Percentiles rank a stretch among this genome's conserved stretches.
Conservation (phyloP, 2,888 invertebrate species). For the Hypolimnas misippus region DNA sequence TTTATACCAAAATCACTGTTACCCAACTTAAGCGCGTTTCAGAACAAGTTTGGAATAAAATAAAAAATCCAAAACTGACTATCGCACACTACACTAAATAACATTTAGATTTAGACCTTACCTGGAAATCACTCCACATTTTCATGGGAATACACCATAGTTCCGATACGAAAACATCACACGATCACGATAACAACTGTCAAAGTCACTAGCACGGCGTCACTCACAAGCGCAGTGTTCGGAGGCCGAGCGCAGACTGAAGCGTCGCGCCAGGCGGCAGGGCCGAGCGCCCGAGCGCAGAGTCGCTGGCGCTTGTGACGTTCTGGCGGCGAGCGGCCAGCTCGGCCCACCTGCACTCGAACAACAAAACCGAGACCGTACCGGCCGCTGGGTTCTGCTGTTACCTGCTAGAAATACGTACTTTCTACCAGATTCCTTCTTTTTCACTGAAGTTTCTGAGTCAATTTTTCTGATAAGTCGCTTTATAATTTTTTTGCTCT, state of each 20-base stretch:
- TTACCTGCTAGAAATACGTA: conserved; percentile 57
- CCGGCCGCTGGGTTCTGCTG: conserved; percentile 30
- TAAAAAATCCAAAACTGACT: not conserved
- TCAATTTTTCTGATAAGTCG: not conserved
- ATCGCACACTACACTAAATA: not conserved
- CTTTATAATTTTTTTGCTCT: too few relatives aligned
- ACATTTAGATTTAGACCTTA: conserved; percentile 52
- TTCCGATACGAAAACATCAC: conserved; percentile 83
- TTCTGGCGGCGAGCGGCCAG: conserved; percentile 54
- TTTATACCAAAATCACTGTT: conserved; percentile 29
- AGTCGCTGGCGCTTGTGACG: conserved; percentile 48
- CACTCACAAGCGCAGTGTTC: conserved; percentile 66
- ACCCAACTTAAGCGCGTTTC: conserved; percentile 31
- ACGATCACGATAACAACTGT: conserved; percentile 83
- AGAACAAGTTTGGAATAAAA: conserved; percentile 29
- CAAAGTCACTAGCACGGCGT: conserved; percentile 76
- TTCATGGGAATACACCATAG: conserved; percentile 84
- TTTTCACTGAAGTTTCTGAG: not conserved
- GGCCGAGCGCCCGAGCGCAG: conserved; percentile 46
- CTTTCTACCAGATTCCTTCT: not conserved
- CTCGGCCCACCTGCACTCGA: conserved; percentile 78
- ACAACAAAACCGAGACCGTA: conserved; percentile 68
- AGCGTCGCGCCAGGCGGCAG: conserved; percentile 49
- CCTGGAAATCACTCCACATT: conserved; percentile 84
- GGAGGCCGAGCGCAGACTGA: conserved; percentile 80